Percentiles rank a stretch among this genome's conserved stretches.
These are phyloP conservation scores for Silurus asotus DNA, from an alignment of 2,113 vertebrate species.

Conservation along the genomic window DNA sequence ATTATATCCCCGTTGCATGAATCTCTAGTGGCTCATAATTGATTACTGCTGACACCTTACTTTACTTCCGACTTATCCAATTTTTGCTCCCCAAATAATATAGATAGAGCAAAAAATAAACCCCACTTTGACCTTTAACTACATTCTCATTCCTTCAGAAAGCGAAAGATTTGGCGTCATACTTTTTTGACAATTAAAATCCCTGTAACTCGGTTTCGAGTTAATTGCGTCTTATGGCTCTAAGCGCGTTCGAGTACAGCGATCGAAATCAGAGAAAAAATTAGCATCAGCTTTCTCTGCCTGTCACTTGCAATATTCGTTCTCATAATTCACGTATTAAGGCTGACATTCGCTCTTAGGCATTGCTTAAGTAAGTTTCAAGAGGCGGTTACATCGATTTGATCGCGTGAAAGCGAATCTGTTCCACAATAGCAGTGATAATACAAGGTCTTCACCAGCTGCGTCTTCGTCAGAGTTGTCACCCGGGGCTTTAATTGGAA, in stretches of 20 bases:
- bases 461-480: neutral
- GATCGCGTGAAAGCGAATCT: constrained; percentile 4
- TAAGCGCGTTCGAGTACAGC: neutral
- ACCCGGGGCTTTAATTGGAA: constrained; percentile 10
- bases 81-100: neutral
- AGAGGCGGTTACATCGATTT: neutral
- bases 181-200: neutral
- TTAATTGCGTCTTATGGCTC: constrained; percentile 22
- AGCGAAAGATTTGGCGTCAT: neutral
- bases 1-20: neutral
- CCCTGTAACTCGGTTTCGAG: neutral
- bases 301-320: constrained; percentile 31
- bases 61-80: neutral
- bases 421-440: neutral
- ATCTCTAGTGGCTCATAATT: neutral
- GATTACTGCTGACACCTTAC: neutral
- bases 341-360: constrained; percentile 34
- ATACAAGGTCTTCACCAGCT: constrained; percentile 2
- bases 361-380: neutral
- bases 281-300: neutral
- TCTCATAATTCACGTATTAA: constrained; percentile 48
- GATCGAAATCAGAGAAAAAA: neutral
- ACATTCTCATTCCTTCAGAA: neutral
- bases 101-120: neutral
- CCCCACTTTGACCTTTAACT: neutral